A percentile compares a stretch with the other conserved stretches of the same genome.
These are phyloP conservation scores for Drosophila meridionalis DNA, from an alignment of 2,888 invertebrate genomes.

Conservation along the genomic window DNA sequence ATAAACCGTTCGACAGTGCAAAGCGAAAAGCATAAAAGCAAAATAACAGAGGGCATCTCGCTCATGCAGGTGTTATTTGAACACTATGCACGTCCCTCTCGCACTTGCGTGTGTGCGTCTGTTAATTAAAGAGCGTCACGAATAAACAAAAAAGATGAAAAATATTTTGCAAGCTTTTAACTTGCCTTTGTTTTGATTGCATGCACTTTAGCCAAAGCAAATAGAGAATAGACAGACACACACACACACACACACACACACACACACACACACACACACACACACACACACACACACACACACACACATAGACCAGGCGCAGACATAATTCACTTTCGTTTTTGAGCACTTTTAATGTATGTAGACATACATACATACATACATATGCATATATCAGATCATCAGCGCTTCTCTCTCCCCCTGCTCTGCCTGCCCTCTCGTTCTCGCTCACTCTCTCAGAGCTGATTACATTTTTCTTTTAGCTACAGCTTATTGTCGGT, in stretches of 20 bases:
- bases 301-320: background rate
- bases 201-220: slow-evolving; percentile 24
- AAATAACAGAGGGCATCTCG: slow-evolving; percentile 38
- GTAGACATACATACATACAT: background rate
- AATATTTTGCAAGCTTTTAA: slow-evolving; percentile 50
- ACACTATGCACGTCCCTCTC: slow-evolving; percentile 35
- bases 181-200: slow-evolving; percentile 39
- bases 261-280: slow-evolving; percentile 2
- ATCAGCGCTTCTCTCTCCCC: slow-evolving; percentile 6
- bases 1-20: slow-evolving; percentile 41
- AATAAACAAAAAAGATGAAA: slow-evolving; percentile 35
- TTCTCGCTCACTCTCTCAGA: background rate
- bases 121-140: slow-evolving; percentile 41
- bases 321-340: slow-evolving; percentile 42
- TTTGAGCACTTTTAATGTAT: slow-evolving; percentile 16
- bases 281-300: slow-evolving; percentile 10
- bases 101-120: slow-evolving; percentile 24
- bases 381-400: background rate
- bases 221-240: slow-evolving; percentile 24
- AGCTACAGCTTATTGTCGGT: slow-evolving; percentile 17
- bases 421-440: background rate
- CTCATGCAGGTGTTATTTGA: slow-evolving; percentile 27
- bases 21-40: slow-evolving; percentile 33
- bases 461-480: background rate
- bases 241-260: background rate